phyloP scores from a whole-genome alignment of 2,888 invertebrate species.

The Alsophila aescularia region DNA sequence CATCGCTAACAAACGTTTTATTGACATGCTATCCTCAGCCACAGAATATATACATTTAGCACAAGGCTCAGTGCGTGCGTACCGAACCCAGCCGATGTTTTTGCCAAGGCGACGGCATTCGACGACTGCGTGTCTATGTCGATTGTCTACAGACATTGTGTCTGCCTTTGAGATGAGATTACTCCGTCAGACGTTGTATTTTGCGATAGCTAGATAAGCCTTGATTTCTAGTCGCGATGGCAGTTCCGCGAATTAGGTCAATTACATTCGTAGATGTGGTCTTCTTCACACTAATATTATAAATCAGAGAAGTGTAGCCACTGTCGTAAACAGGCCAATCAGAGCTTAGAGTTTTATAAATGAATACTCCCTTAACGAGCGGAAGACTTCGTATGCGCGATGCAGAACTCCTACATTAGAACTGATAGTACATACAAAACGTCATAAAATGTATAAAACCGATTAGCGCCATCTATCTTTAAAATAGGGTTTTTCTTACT shows the following conservation, averaged over 20 bases:
- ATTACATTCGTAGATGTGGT: background rate
- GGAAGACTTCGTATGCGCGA: no score
- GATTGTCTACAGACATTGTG: background rate
- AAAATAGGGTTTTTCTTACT: no score
- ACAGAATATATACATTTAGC: background rate
- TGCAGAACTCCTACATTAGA: no score
- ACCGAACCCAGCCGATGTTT: conserved; percentile 1
- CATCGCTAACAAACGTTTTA: conserved; percentile 5
- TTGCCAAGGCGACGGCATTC: conserved; percentile 2
- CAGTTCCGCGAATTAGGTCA: conserved; percentile 9
- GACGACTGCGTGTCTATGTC: no score
- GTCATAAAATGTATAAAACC: no score
- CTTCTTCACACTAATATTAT: background rate
- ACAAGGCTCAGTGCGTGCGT: background rate
- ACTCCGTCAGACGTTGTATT: conserved; percentile 5
- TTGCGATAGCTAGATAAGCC: background rate
- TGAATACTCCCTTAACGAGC: no score
- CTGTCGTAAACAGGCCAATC: no score
- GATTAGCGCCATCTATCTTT: no score
- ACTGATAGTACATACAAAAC: no score
- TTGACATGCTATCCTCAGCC: conserved; percentile 1
- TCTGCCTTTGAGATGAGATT: conserved; percentile 12
- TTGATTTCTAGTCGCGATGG: conserved; percentile 13
- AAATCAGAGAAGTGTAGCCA: no score
- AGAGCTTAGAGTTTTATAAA: no score